Percentiles rank a stretch among this genome's conserved stretches.
phyloP scores from a whole-genome alignment of 1,140 invertebrate genomes.

The Rhopalosiphum maidis region DNA sequence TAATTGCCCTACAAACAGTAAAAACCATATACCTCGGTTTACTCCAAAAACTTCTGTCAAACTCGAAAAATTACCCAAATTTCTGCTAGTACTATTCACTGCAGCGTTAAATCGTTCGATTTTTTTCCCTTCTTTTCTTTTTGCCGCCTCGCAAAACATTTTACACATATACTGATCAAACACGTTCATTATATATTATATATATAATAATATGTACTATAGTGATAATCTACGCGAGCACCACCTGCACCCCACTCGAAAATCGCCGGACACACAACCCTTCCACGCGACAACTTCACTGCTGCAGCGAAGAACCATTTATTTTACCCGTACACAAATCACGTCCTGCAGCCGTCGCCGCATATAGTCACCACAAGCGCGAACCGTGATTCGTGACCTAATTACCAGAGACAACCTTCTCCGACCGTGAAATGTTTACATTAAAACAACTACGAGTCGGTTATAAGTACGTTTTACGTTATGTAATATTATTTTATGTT shows the following conservation, averaged over 20 bases:
- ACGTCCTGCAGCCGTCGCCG: not conserved
- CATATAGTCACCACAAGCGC: not conserved
- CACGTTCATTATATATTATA: not conserved
- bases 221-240: not conserved
- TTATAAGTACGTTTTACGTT: not conserved
- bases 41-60: not conserved
- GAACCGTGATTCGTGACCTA: not conserved
- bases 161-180: not conserved
- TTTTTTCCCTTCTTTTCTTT: not conserved
- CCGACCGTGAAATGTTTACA: not conserved
- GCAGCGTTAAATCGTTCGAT: not conserved
- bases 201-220: not conserved
- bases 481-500: not conserved
- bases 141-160: not conserved
- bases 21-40: not conserved
- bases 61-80: not conserved
- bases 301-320: not conserved
- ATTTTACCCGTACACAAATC: not conserved
- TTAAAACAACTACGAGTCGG: not conserved
- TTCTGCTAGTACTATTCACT: not conserved
- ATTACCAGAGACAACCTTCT: not conserved
- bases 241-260: not conserved
- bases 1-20: not conserved
- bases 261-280: not conserved
- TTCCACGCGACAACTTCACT: not conserved